These are phyloP conservation scores for Plotosus lineatus DNA, from an alignment of 2,113 vertebrate species.

Conservation along the genomic window DNA sequence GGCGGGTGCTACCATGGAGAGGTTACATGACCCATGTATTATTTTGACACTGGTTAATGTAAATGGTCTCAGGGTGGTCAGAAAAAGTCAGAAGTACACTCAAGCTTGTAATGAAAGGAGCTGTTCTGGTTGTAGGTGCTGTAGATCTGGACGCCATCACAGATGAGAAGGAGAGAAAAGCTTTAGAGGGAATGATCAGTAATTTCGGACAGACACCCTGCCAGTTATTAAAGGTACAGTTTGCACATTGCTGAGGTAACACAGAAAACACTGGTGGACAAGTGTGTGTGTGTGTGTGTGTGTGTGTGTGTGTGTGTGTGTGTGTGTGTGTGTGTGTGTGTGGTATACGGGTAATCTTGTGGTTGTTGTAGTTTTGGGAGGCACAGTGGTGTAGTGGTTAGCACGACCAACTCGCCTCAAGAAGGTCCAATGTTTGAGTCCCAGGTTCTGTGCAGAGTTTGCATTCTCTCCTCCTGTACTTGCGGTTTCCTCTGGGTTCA, in stretches of 20 bases:
- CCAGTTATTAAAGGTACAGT: slow-evolving; percentile 88
- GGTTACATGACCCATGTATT: no score
- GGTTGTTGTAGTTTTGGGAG: not conserved
- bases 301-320: not conserved
- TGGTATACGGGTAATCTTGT: not conserved
- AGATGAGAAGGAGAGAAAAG: slow-evolving; percentile 95
- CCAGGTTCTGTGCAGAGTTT: no score
- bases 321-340: not conserved
- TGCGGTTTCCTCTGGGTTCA: no score
- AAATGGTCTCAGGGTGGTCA: not conserved
- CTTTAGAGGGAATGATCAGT: slow-evolving; percentile 97
- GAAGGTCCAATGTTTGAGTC: no score
- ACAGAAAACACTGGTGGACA: not conserved
- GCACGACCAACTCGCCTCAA: no score
- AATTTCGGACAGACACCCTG: slow-evolving; percentile 98
- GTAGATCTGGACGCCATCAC: slow-evolving; percentile 95
- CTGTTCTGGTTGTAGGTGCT: slow-evolving; percentile 74
- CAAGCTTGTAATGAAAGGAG: not conserved
- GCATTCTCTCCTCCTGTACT: no score
- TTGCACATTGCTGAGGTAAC: not conserved
- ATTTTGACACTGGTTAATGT: no score
- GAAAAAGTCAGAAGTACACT: no score
- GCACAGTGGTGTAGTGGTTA: no score
- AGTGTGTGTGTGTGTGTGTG: not conserved
- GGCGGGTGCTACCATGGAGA: no score